phyloP scores from a whole-genome alignment of 2,888 invertebrate species.

The Drosophila mimetica region DNA sequence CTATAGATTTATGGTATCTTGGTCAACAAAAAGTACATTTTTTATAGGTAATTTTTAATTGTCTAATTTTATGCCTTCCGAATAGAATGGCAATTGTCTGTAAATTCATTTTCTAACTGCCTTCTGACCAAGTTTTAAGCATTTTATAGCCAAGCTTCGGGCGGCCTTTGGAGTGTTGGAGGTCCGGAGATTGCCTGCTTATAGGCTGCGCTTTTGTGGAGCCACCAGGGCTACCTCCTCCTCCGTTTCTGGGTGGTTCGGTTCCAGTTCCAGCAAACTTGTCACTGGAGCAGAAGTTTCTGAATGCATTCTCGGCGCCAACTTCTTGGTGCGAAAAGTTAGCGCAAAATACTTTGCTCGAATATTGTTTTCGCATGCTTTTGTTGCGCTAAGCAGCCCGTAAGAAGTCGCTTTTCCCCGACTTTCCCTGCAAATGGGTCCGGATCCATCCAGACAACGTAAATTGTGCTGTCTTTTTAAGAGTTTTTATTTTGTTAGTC shows the following conservation, averaged over 20 bases:
- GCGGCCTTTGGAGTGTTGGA: conserved; percentile 23
- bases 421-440: neutral
- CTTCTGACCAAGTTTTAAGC: neutral
- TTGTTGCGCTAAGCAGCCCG: conserved; percentile 71
- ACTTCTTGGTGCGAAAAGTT: conserved; percentile 77
- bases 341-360: conserved; percentile 75
- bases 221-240: conserved; percentile 9
- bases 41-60: neutral
- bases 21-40: neutral
- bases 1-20: too few species aligned
- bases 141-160: conserved; percentile 50
- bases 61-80: neutral
- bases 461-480: conserved; percentile 71
- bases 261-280: conserved; percentile 56
- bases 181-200: conserved; percentile 54
- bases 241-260: conserved; percentile 4
- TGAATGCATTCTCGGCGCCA: conserved; percentile 71
- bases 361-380: conserved; percentile 77
- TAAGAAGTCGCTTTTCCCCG: conserved; percentile 32
- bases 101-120: neutral
- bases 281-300: conserved; percentile 65
- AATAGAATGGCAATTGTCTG: neutral
- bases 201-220: conserved; percentile 40
- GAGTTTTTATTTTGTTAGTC: conserved; percentile 59
- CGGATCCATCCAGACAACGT: conserved; percentile 52